Evolutionary conservation across 2,888 invertebrate species (phyloP), one percentile per base, ranked within the genome.

Genomic region (Andrena fulva): DNA sequence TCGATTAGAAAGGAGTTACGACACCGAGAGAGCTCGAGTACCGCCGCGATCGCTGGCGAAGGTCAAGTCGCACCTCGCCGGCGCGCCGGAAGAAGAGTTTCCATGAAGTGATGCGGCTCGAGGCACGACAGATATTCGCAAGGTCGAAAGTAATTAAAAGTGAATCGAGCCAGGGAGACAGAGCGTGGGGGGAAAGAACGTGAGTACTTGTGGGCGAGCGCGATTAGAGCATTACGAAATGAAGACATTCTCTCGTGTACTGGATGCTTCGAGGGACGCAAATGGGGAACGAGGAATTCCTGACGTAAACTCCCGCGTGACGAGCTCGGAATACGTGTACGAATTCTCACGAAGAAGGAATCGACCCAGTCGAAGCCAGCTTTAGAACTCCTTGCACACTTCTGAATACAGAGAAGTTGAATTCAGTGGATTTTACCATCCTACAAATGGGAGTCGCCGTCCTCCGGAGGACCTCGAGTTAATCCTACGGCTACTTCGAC

Each of bases 71-170:
- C 59, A 52, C 71, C 69, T 78, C 48, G n/a, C 63, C 4, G 31
- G 64, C 72, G 60, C 70, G 70, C 82, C 83, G 83, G 83, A 84
- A 84, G 83, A 84, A 68, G 67, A 81, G 73, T 67, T 63, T 63
- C 78, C 63, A 63, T 59, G 78, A 71, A 70, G 78, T 75, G 72
- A 82, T 81, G 72, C 62, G 59, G 63, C 56, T 33, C n/a, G 59
- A 77, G 77, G 33, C 52, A 67, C 77, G 82, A 52, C 69, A 70
- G 82, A 62, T 67, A 68, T 59, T 75, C 78, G 82, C 83, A 78
- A 84, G 83, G 83, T 70, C 77, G 74, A 71, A 56, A 78, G 83
- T 82, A 84, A 84, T 84, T 84, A 84, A 84, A 82, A 84, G 82
- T 50, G 78, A 78, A 74, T 77, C 77, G 68, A 74, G 67, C n/a